These are phyloP conservation scores for Marasmarcha lunaedactyla DNA, from an alignment of 2,888 invertebrate genomes.

Conservation along the genomic window DNA sequence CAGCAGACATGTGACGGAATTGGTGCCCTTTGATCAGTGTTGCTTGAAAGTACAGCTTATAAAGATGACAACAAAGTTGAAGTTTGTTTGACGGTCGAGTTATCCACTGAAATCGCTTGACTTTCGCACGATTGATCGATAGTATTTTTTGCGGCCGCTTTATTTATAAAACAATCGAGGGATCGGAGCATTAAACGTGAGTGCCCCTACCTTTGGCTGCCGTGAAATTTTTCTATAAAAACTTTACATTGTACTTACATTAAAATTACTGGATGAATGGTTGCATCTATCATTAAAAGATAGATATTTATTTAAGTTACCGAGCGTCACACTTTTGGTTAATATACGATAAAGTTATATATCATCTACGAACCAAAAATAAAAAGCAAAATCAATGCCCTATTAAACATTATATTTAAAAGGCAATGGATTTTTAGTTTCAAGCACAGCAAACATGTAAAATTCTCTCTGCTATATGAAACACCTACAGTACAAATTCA, in stretches of 20 bases:
- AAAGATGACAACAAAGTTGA: conserved; percentile 20
- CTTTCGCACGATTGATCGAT: conserved; percentile 70
- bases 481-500: no score
- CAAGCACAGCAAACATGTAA: no score
- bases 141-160: conserved; percentile 65
- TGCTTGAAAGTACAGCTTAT: conserved; percentile 24
- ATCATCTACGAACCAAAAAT: no score
- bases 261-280: conserved; percentile 15
- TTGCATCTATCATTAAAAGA: neutral
- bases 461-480: no score
- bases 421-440: no score
- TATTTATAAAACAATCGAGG: conserved; percentile 68
- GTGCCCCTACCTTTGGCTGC: conserved; percentile 46
- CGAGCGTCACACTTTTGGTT: no score
- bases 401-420: no score
- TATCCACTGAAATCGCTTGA: conserved; percentile 53
- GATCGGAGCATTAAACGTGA: conserved; percentile 53
- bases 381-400: no score
- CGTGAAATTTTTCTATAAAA: conserved; percentile 29
- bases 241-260: conserved; percentile 15
- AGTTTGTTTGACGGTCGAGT: conserved; percentile 20
- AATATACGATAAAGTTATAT: no score
- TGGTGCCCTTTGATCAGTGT: conserved; percentile 16
- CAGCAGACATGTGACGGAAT: conserved; percentile 6
- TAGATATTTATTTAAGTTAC: no score